phyloP scores from a whole-genome alignment of 2,113 vertebrate species.

The Poeciliopsis retropinna region DNA sequence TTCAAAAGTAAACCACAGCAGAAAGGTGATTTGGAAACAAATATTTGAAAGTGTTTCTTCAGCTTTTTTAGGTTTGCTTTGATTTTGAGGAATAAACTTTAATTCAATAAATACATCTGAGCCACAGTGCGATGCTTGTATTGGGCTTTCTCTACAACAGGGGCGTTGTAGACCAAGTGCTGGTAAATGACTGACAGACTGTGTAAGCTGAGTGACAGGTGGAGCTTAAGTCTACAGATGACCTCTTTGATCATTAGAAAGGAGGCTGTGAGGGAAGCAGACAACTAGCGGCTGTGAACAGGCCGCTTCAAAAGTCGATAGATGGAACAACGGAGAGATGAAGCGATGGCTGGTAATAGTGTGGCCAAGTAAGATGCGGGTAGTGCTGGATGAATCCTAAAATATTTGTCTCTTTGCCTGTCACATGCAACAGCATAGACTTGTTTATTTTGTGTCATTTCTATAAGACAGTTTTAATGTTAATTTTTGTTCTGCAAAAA shows the following conservation, averaged over 20 bases:
- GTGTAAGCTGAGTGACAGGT: constrained; percentile 65
- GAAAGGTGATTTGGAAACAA: constrained; percentile 33
- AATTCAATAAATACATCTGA: constrained; percentile 9
- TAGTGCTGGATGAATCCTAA: constrained; percentile 21
- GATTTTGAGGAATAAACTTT: neutral
- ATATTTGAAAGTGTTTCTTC: neutral
- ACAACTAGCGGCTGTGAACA: constrained; percentile 53
- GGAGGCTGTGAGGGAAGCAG: constrained; percentile 47
- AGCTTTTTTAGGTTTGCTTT: neutral
- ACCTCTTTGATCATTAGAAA: constrained; percentile 72
- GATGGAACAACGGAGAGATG: constrained; percentile 39
- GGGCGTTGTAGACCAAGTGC: constrained; percentile 26
- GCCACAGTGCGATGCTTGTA: constrained; percentile 3
- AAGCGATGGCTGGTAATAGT: constrained; percentile 39
- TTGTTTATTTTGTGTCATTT: constrained; percentile 33
- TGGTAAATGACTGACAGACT: constrained; percentile 62
- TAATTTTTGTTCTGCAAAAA: constrained; percentile 41
- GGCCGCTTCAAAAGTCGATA: constrained; percentile 32
- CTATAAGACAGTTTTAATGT: constrained; percentile 5
- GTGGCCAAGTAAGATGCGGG: constrained; percentile 20
- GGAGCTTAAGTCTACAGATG: constrained; percentile 67
- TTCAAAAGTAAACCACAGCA: constrained; percentile 55
- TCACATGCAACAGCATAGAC: constrained; percentile 25
- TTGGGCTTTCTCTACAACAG: constrained; percentile 34
- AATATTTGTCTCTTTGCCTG: constrained; percentile 35